phyloP scores from a whole-genome alignment of 2,797 vertebrate species.

The Pipistrellus pygmaeus region DNA sequence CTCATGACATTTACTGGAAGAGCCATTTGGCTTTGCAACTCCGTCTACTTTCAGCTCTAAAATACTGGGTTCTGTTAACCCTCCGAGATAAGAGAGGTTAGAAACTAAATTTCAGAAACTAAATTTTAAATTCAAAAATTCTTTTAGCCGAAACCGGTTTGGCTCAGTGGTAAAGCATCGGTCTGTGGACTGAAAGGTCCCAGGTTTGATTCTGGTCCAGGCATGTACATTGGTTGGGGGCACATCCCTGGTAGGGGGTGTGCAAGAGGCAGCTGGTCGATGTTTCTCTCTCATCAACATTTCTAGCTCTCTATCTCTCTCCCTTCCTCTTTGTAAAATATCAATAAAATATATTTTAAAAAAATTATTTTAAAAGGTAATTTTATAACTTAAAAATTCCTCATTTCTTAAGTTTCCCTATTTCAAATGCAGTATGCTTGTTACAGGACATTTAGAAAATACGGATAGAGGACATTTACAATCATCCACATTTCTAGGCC shows the following conservation, averaged over 20 bases:
- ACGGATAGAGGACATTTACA: background rate
- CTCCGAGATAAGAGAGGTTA: background rate
- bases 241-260: too few relatives aligned
- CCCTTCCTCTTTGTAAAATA: too few relatives aligned
- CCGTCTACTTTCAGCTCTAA: conserved; percentile 52
- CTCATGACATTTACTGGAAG: conserved; percentile 29
- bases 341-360: too few relatives aligned
- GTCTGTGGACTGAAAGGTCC: too few relatives aligned
- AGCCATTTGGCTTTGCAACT: conserved; percentile 25
- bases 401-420: conserved; percentile 6
- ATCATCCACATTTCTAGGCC: background rate
- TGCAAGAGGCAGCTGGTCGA: too few relatives aligned
- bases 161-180: too few relatives aligned
- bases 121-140: conserved; percentile 26
- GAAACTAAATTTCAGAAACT: conserved; percentile 39
- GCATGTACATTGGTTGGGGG: too few relatives aligned
- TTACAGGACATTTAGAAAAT: conserved; percentile 40
- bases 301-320: too few relatives aligned
- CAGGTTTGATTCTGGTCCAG: too few relatives aligned
- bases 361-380: conserved; percentile 29
- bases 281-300: too few relatives aligned
- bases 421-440: conserved; percentile 10
- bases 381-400: conserved; percentile 5
- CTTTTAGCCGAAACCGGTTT: too few relatives aligned
- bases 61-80: conserved; percentile 31